Percentiles rank a stretch among this genome's conserved stretches.
Evolutionary conservation across 1,140 invertebrate genomes (phyloP).

Genomic region (Lepidurus apus): DNA sequence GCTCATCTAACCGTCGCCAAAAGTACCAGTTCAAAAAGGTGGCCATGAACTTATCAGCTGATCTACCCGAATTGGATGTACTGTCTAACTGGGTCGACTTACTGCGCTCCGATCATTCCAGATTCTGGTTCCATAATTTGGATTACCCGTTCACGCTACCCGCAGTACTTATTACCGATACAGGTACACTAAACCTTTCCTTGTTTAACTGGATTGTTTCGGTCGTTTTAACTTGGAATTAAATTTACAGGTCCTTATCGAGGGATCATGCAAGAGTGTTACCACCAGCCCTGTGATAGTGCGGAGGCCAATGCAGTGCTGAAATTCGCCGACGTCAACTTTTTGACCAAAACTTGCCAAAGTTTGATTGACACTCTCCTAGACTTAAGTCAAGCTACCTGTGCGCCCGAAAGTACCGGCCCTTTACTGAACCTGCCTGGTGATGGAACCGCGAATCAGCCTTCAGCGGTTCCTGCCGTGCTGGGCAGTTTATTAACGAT

Average conservation of each 20-base stretch:
- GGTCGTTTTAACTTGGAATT: too few species aligned
- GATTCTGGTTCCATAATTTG: constrained; percentile 43
- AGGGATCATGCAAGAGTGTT: constrained; percentile 46
- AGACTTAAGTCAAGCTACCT: constrained; percentile 34
- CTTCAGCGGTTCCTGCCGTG: neutral
- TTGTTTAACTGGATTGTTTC: neutral
- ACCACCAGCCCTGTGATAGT: constrained; percentile 45
- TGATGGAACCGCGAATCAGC: constrained; percentile 3
- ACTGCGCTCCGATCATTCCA: constrained; percentile 40
- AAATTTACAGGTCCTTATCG: constrained; percentile 44
- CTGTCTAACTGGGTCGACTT: constrained; percentile 40
- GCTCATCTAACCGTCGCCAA: neutral
- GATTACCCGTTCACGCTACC: constrained; percentile 37
- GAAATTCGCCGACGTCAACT: constrained; percentile 38
- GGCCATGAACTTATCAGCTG: constrained; percentile 37
- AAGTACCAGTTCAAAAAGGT: constrained; percentile 38
- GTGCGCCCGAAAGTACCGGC: neutral
- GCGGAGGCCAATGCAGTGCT: constrained; percentile 34
- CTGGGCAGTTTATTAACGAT: neutral
- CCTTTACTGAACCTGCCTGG: neutral
- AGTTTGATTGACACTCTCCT: constrained; percentile 39
- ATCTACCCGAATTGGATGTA: constrained; percentile 38
- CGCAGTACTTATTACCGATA: constrained; percentile 34
- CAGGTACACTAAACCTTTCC: neutral
- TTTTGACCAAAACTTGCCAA: constrained; percentile 39